Evolutionary conservation across 2,113 vertebrate species (phyloP), one percentile per base, ranked within the genome.

Genomic region (Callionymus lyra): DNA sequence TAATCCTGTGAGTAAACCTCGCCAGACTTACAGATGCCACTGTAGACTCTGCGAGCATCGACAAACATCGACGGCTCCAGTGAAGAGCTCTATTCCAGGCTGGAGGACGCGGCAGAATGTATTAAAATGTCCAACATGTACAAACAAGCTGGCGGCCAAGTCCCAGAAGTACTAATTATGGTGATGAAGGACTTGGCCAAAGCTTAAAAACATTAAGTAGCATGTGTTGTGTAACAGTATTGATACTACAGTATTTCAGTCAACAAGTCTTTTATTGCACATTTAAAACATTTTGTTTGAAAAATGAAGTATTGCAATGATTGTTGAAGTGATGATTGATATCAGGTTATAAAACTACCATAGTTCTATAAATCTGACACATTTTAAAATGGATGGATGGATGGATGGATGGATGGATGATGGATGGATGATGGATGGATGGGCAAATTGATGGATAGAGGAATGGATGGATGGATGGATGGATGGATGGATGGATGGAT

Each of bases 1-100:
- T 72, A 63, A 72, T 75, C 68, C 68, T 44, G 52, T 52, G 54
- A 31, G 50, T 33, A 55, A 31, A 63, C 52, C 59, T 58, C 39
- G 59, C 60, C 52, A 50, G 55, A 45, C 41, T 71, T 56, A 68
- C 48, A 47, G 42, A 68, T 59, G 61, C 56, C 53, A 63, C 53
- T 1, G 32, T 17, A 56, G 53, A 61, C 51, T 41, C 53, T 32
- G 8, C 5, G 34, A 6, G 34, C 37, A 32, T 11, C 4, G 10
- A 1, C 15, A 31, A 57, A 58, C 41, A 52, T 57, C 40, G 12
- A 42, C 34, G 15, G 61, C 47, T 33, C 27, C 2, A 37, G 17
- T 54, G 33, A 44, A 63, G 60, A 19, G 50, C 31, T 61, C 41
- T 6, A 27, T 51, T 57, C 45, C 41, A 46, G 46, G 39, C 61